A percentile compares a stretch with the other conserved stretches of the same genome.
Conservation (phyloP, 1,140 invertebrate species). For the Drosophila saltans region DNA sequence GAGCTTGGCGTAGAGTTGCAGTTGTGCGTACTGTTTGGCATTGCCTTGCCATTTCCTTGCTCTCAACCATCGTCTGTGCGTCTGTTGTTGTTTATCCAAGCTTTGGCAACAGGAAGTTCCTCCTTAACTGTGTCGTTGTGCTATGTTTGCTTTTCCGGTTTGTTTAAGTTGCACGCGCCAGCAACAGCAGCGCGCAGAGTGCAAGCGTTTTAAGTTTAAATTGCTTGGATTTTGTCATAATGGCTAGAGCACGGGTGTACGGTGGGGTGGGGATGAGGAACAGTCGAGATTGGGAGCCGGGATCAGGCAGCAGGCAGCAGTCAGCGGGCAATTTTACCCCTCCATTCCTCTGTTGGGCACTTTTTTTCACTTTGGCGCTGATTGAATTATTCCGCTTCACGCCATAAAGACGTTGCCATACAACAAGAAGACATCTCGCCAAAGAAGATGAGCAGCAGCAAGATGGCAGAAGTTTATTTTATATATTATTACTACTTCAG, state of each 20-base stretch:
- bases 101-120: constrained; percentile 70
- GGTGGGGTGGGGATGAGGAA: neutral
- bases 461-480: constrained; percentile 48
- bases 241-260: neutral
- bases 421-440: constrained; percentile 20
- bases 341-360: constrained; percentile 1
- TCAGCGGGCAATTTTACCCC: neutral
- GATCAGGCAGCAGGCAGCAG: neutral
- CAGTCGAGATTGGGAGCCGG: no score
- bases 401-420: constrained; percentile 62
- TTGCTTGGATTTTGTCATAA: constrained; percentile 65
- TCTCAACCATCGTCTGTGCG: neutral
- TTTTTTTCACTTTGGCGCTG: constrained; percentile 64
- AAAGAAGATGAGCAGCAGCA: constrained; percentile 28
- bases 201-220: constrained; percentile 77
- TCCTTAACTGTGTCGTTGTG: constrained; percentile 76
- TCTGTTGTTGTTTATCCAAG: constrained; percentile 44
- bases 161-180: constrained; percentile 77
- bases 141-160: constrained; percentile 79
- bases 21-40: constrained; percentile 40
- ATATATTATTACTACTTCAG: constrained; percentile 70
- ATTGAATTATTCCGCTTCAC: constrained; percentile 80
- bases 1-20: neutral
- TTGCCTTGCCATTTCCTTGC: constrained; percentile 38
- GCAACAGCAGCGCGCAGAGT: constrained; percentile 39